Percentiles rank a stretch among this genome's conserved stretches.
Conservation (phyloP, 1,140 invertebrate species). For the Hyles euphorbiae region DNA sequence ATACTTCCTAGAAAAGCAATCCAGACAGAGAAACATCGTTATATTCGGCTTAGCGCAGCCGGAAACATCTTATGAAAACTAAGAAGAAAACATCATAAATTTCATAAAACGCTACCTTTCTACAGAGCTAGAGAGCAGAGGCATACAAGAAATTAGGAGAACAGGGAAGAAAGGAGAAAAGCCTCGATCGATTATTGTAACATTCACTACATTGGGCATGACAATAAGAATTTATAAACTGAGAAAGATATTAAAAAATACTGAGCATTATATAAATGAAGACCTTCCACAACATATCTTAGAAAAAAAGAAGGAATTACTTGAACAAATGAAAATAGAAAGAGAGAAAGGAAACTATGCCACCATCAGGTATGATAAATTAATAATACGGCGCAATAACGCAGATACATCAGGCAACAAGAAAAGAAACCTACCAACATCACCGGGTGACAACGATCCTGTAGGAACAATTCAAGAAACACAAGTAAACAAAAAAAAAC, state of each 20-base stretch:
- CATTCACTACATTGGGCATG: background rate
- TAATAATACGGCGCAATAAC: conserved; percentile 15
- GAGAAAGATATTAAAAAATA: conserved; percentile 7
- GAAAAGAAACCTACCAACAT: background rate
- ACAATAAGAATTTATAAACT: background rate
- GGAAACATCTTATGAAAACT: too few relatives aligned
- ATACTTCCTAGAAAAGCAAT: too few relatives aligned
- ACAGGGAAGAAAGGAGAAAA: conserved; percentile 18
- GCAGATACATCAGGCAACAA: background rate
- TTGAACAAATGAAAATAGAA: conserved; percentile 5
- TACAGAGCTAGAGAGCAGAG: too few relatives aligned
- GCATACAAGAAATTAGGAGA: background rate
- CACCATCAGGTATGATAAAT: conserved; percentile 12
- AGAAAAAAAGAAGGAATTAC: conserved; percentile 8
- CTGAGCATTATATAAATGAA: conserved; percentile 13
- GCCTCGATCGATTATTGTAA: conserved; percentile 16
- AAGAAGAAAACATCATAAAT: too few relatives aligned
- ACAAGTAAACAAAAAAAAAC: background rate
- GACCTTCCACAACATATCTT: conserved; percentile 12
- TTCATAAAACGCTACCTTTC: too few relatives aligned
- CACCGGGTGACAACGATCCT: background rate
- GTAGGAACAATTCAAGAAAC: background rate
- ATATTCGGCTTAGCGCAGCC: too few relatives aligned
- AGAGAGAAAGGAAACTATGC: conserved; percentile 3
- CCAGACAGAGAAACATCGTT: too few relatives aligned